Evolutionary conservation across 2,888 invertebrate species (phyloP), one percentile per base, ranked within the genome.

Genomic region (Mechanitis mazaeus): DNA sequence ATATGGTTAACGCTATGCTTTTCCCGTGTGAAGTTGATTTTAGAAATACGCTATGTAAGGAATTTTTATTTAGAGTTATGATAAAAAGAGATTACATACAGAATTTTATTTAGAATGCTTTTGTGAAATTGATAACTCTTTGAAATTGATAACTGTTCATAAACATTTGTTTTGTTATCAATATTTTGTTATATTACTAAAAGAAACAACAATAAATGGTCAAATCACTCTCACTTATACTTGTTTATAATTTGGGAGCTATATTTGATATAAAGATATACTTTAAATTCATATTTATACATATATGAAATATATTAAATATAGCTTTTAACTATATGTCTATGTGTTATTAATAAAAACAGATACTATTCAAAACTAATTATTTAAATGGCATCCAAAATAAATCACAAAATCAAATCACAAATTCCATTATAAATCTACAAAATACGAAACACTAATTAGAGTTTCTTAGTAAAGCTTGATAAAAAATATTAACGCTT

Each of bases 21-120:
- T 87, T 85, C 85, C 86, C 87, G 87, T 87, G 87, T 80, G 87
- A 87, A 84, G 76, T 61, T 65, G 71, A 71, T 71, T 63, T 55
- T 56, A 64, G 55, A 31, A 53, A 66, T 68, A 60, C 59, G 62
- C 38, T 53, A 45, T 58, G 58, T 58, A 58, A 59, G 55, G 68
- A 61, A 68, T 66, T 56, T 67, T 63, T 63, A 65, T 64, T 69
- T 69, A 69, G 68, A 63, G 61, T 66, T 64, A 68, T 65, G 66
- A 68, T 71, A 69, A 70, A 20, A 68, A 31, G 63, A 63, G 61
- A 61, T 67, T 63, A 60, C 7, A 50, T 31, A 50, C 31, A 50
- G 31, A 50, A 31, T 31, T 31, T 50, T 11, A 50, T 50, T 50
- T 50, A 50, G 50, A 31, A 50, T 28, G 50, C n/a, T 50, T 50